Evolutionary conservation across 2,797 vertebrate species (phyloP).

Genomic region (Sebastes dallii): DNA sequence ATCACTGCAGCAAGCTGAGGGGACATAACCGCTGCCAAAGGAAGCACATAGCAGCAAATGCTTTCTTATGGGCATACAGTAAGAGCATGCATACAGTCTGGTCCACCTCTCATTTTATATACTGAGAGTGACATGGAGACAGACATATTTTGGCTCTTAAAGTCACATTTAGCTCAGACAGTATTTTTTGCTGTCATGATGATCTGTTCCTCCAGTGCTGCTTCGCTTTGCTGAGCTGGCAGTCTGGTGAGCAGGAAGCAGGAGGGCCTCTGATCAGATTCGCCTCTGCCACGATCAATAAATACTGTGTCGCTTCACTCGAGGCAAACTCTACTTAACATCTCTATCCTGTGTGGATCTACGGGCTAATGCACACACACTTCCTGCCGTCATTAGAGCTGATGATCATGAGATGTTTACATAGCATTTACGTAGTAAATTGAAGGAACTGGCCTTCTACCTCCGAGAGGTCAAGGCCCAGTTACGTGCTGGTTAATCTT

Average conservation of each 20-base stretch:
- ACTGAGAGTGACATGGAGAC: background rate
- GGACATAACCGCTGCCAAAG: conserved; percentile 8
- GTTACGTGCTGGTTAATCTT: no score
- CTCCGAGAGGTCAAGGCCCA: no score
- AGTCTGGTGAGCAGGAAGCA: conserved; percentile 42
- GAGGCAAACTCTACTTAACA: background rate
- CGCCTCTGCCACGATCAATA: conserved; percentile 40
- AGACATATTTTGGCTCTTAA: background rate
- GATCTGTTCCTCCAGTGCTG: background rate
- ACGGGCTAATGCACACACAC: background rate
- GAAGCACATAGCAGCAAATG: background rate
- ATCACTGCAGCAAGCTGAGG: conserved; percentile 27
- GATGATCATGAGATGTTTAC: background rate
- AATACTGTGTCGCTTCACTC: conserved; percentile 1
- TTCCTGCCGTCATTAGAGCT: background rate
- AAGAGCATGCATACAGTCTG: background rate
- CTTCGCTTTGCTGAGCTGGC: conserved; percentile 41
- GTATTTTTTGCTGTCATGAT: background rate
- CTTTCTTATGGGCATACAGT: background rate
- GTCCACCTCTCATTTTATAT: background rate
- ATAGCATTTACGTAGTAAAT: background rate
- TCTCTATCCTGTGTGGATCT: background rate
- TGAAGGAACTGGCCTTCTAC: no score
- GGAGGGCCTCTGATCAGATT: conserved; percentile 28
- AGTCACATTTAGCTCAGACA: background rate